phyloP scores from a whole-genome alignment of 1,140 invertebrate genomes.

The Zaprionus gabonicus region DNA sequence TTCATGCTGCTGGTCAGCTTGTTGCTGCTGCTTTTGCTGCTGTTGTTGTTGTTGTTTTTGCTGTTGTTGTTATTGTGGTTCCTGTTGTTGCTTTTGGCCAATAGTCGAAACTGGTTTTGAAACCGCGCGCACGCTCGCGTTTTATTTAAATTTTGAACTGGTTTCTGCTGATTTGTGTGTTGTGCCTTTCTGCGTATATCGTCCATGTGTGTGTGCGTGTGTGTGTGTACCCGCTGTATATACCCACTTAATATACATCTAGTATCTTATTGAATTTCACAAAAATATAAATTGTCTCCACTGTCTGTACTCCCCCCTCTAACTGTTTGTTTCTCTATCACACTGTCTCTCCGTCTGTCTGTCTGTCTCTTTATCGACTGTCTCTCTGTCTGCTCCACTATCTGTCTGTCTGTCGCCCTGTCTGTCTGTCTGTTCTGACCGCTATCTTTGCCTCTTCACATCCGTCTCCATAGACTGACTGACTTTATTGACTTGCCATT shows the following conservation, averaged over 20 bases:
- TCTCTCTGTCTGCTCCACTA: constrained; percentile 4
- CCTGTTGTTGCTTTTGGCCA: constrained; percentile 56
- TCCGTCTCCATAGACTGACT: constrained; percentile 17
- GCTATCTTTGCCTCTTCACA: constrained; percentile 24
- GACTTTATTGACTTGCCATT: constrained; percentile 54
- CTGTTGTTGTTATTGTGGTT: constrained; percentile 25
- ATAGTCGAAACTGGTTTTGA: constrained; percentile 69
- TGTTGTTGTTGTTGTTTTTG: constrained; percentile 25
- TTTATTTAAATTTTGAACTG: constrained; percentile 83
- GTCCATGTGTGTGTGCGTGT: background rate
- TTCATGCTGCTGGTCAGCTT: constrained; percentile 33
- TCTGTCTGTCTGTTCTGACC: constrained; percentile 49
- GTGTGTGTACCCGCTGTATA: constrained; percentile 25
- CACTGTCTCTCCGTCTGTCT: background rate
- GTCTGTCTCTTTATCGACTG: constrained; percentile 4
- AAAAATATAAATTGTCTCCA: constrained; percentile 39
- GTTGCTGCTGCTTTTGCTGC: background rate
- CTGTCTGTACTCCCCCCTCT: background rate
- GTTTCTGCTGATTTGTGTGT: constrained; percentile 78
- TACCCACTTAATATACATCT: constrained; percentile 31
- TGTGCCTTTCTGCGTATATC: constrained; percentile 61
- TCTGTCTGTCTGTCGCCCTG: background rate
- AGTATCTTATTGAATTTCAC: constrained; percentile 40
- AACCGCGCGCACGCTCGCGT: constrained; percentile 76
- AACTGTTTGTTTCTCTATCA: constrained; percentile 12